Base-by-base conservation (phyloP, 1,140 invertebrate species). In the Bombus impatiens region DNA sequence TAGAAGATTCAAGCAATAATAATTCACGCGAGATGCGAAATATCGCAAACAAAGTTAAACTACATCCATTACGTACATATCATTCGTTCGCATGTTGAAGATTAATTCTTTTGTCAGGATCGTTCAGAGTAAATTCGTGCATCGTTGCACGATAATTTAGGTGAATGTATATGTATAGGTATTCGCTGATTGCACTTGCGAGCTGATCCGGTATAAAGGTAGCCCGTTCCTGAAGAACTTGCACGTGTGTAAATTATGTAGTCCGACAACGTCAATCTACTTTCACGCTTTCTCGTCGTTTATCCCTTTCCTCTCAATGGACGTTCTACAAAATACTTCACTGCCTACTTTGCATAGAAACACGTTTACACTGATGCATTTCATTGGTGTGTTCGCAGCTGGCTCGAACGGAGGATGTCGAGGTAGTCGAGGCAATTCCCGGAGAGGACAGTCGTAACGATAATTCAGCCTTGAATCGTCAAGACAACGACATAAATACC, bases 341-440 rank as follows among this genome's bases (percentile, higher is more conserved):
- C 67, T 59, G n/a, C 12, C 65, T 35, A 62, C n/a, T 72, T 79
- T 59, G 83, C 83, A 42, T n/a, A 53, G 76, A n/a, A 42, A 81
- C 59, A 37, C 42, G 32, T 37, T 70, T 25, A 18, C 28, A n/a
- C 35, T 47, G 35, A n/a, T 28, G 8, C 65, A 28, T 57, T 32
- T 25, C n/a, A 9, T 75, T 57, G 72, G 8, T 87, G 0, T 89
- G 78, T 68, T 95, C 95, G 44, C 93, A 96, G 96, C 93, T 95
- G 92, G 92, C 93, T 81, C 86, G 81, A 42, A 94, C 95, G n/a
- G 96, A 97, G 92, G 96, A 97, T 87, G 96, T 96, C 8, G 96
- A 97, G 87, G 96, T 97, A 12, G 96, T 97, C 5, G 96, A 97
- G 92, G 96, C 96, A 13, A 95, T 97, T 62, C 92, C 96, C 22